A percentile compares a stretch with the other conserved stretches of the same genome.
These are phyloP conservation scores for Scolopax bukidnonensis DNA, from an alignment of 2,797 vertebrate species.

Conservation along the genomic window DNA sequence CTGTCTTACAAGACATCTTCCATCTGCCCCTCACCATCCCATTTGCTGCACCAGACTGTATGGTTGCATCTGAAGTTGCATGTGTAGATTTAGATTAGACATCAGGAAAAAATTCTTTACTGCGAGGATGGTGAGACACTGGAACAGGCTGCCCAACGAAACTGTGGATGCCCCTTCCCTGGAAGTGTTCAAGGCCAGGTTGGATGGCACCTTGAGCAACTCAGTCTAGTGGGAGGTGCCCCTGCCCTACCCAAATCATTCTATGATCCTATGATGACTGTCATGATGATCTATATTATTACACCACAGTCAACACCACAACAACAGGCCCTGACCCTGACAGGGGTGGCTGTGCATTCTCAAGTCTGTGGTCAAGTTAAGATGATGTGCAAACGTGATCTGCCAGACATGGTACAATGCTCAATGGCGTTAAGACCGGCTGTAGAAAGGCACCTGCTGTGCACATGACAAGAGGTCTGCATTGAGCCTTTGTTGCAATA, in stretches of 20 bases:
- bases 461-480: fast-evolving
- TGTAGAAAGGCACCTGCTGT: neutral
- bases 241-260: neutral
- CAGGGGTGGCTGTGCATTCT: no score
- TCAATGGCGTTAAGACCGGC: neutral
- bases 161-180: neutral
- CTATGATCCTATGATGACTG: neutral
- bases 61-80: neutral
- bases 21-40: neutral
- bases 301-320: no score
- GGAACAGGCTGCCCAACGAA: neutral
- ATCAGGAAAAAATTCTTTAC: neutral
- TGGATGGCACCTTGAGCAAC: neutral
- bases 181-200: neutral
- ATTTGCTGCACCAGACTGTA: neutral
- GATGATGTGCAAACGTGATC: neutral
- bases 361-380: no score
- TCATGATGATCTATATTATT: no score
- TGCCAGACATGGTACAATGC: neutral
- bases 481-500: fast-evolving
- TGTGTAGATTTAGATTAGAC: neutral
- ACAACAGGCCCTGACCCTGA: no score
- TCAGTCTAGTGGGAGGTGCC: neutral
- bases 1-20: neutral
- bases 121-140: neutral